phyloP scores from a whole-genome alignment of 2,113 vertebrate species.

The Eubucco bourcierii region DNA sequence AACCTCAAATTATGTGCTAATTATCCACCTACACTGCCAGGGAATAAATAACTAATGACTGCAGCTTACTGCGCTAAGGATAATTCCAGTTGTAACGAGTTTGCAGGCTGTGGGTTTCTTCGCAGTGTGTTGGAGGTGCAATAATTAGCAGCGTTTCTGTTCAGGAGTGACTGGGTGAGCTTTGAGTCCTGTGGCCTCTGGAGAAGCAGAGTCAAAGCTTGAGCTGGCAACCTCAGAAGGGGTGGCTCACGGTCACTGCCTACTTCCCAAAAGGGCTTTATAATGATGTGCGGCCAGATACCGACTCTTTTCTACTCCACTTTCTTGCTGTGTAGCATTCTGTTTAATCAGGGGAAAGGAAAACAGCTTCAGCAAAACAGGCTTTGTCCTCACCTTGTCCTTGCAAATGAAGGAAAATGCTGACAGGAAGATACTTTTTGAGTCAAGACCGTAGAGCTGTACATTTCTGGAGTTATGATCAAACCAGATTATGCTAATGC shows the following conservation, averaged over 20 bases:
- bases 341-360: background rate
- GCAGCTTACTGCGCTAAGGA: background rate
- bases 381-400: background rate
- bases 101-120: background rate
- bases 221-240: accelerated
- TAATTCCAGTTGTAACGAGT: background rate
- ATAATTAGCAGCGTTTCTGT: background rate
- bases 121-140: accelerated
- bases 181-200: accelerated
- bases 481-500: background rate
- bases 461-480: background rate
- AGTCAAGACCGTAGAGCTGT: background rate
- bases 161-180: background rate
- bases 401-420: background rate
- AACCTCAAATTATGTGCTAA: conserved; percentile 43
- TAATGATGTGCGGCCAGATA: background rate
- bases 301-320: background rate
- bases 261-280: background rate
- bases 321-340: background rate
- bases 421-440: background rate
- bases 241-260: background rate
- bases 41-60: conserved; percentile 51
- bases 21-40: conserved; percentile 30
- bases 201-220: background rate
- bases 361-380: background rate